Percentiles rank a stretch among this genome's conserved stretches.
Evolutionary conservation across 2,113 vertebrate genomes (phyloP).

Genomic region (Amblyornis subalaris): DNA sequence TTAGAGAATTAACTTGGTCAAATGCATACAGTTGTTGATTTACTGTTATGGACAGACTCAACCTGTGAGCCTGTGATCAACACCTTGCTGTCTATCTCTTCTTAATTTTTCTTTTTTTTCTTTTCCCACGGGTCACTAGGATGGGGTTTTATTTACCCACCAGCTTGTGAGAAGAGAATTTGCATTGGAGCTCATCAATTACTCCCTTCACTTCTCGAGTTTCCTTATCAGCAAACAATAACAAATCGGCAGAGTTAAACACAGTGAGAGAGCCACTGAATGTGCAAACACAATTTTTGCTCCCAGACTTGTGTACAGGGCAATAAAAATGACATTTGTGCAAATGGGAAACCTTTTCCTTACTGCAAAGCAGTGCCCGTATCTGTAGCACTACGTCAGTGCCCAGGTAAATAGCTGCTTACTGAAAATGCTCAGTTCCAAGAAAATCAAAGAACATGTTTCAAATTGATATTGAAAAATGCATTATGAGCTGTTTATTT

Average conservation of each 20-base stretch:
- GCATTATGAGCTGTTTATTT: background rate
- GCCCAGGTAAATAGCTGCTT: background rate
- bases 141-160: background rate
- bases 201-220: background rate
- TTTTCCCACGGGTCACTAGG: background rate
- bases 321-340: background rate
- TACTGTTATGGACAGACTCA: background rate
- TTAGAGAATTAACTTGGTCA: background rate
- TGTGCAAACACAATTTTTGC: background rate
- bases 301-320: background rate
- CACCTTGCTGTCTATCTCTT: background rate
- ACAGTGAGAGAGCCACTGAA: background rate
- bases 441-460: background rate
- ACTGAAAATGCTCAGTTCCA: background rate
- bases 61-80: background rate
- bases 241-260: background rate
- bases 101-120: rapidly evolving
- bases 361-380: background rate
- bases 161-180: background rate
- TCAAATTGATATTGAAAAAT: background rate
- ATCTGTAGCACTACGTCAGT: background rate
- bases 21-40: background rate
- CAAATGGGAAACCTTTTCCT: background rate
- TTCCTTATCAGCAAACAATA: conserved; percentile 5
- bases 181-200: background rate